Evolutionary conservation across 2,797 vertebrate species (phyloP), one percentile per base, ranked within the genome.

Genomic region (Bucorvus abyssinicus): DNA sequence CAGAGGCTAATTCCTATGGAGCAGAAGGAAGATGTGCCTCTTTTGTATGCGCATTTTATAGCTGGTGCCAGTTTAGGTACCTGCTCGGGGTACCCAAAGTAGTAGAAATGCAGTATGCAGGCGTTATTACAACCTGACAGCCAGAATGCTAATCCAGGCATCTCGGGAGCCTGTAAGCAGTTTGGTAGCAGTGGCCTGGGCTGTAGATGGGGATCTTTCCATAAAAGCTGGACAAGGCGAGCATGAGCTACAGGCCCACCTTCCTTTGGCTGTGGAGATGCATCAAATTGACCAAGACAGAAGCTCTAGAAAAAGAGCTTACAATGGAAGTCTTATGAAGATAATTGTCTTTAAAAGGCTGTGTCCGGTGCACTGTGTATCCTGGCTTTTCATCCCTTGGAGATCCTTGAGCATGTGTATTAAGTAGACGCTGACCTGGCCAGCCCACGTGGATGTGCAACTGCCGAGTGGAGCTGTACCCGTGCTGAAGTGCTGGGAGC

Each of bases 391-490:
- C 32, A 16, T 38, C 73, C 34, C 50, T 6, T 30, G 40, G 49
- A 47, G 45, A 16, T 81, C 30, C 70, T 5, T 84, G 38, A 86
- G 60, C 20, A 23, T 0, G 8, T 83, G 47, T 29, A 8, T 29
- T 30, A 36, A 52, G 42, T 11, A 60, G 64, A 55, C 22, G 8
- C 22, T 49, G 52, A 24, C 50, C 17, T 22, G 45, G 75, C 30
- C 34, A 49, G 40, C 12, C 10, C 23, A 2, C 6, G 38, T 14
- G 36, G 55, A n/a, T 1, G 0, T 2, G 3, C 45, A 47, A 21
- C 23, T 61, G 47, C 23, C 0, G 0, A 77, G 30, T 24, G 3
- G 22, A 65, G 49, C 57, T 32, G 44, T 60, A 38, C 20, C 32
- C 64, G 23, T 3, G 6, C 64, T 67, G 49, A 56, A 52, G 60